phyloP scores from a whole-genome alignment of 2,888 invertebrate genomes.

The Ischnus inquisitorius region DNA sequence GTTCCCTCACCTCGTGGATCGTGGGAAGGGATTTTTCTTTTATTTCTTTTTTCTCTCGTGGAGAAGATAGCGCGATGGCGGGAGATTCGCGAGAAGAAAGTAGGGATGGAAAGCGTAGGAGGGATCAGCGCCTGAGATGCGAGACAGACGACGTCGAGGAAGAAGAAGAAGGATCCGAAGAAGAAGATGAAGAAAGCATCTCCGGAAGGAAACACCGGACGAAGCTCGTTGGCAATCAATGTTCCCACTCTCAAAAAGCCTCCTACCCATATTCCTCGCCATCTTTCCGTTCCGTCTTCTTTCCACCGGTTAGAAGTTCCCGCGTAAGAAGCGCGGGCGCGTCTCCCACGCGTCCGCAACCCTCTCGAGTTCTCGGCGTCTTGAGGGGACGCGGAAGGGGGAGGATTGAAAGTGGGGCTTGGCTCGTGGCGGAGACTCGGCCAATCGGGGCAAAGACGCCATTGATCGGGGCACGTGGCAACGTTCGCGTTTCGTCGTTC shows the following conservation, averaged over 20 bases:
- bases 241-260: conserved; percentile 79
- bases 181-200: conserved; percentile 41
- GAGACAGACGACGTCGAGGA: conserved; percentile 21
- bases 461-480: conserved; percentile 85
- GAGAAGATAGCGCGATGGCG: conserved; percentile 63
- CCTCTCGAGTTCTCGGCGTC: conserved; percentile 50
- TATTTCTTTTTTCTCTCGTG: conserved; percentile 17
- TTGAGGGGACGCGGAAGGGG: conserved; percentile 70
- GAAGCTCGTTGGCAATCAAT: conserved; percentile 84
- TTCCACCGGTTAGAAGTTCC: conserved; percentile 3
- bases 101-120: conserved; percentile 11
- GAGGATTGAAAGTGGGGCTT: conserved; percentile 75
- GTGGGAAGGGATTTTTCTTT: not conserved
- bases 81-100: conserved; percentile 45
- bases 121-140: not conserved
- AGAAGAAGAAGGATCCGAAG: conserved; percentile 64
- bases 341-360: conserved; percentile 35
- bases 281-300: conserved; percentile 31
- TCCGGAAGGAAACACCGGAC: conserved; percentile 66
- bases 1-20: conserved; percentile 29
- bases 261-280: conserved; percentile 15
- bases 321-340: conserved; percentile 11
- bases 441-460: conserved; percentile 84
- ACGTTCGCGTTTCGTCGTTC: conserved; percentile 75
- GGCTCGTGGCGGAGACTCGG: conserved; percentile 78